Evolutionary conservation across 1,140 invertebrate species (phyloP).

Genomic region (Brachionus calyciflorus): DNA sequence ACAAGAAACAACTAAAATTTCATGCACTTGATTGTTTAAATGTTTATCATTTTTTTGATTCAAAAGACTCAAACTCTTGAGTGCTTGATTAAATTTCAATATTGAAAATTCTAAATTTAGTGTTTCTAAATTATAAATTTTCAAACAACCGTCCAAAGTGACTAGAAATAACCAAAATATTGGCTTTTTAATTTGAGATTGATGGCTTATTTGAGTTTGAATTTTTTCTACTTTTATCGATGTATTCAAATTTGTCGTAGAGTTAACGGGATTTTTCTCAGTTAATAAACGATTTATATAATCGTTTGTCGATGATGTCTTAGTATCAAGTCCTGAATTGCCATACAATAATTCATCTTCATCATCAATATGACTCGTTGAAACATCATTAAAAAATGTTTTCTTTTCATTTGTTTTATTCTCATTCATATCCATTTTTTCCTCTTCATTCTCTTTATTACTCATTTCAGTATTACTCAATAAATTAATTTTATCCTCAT

Average conservation of each 20-base stretch:
- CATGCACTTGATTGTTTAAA: neutral
- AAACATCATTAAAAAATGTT: neutral
- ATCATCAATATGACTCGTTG: neutral
- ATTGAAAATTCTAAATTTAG: neutral
- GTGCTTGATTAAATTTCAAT: neutral
- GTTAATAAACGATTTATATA: constrained; percentile 6
- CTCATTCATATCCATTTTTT: neutral
- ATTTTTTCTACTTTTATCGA: too few relatives aligned
- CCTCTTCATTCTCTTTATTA: neutral
- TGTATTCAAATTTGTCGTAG: neutral
- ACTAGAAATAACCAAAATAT: neutral
- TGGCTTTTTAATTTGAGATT: neutral
- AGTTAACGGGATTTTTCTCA: neutral
- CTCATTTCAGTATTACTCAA: neutral
- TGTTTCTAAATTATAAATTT: neutral
- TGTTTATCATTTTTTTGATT: neutral
- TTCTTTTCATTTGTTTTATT: neutral
- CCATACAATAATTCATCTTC: constrained; percentile 29
- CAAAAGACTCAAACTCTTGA: neutral
- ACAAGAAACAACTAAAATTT: neutral
- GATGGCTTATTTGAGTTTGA: too few relatives aligned
- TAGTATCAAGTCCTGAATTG: neutral
- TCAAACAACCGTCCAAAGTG: neutral
- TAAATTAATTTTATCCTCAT: neutral
- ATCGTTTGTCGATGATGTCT: neutral